A percentile compares a stretch with the other conserved stretches of the same genome.
These are phyloP conservation scores for Lottia scabra DNA, from an alignment of 2,888 invertebrate genomes.

Conservation along the genomic window DNA sequence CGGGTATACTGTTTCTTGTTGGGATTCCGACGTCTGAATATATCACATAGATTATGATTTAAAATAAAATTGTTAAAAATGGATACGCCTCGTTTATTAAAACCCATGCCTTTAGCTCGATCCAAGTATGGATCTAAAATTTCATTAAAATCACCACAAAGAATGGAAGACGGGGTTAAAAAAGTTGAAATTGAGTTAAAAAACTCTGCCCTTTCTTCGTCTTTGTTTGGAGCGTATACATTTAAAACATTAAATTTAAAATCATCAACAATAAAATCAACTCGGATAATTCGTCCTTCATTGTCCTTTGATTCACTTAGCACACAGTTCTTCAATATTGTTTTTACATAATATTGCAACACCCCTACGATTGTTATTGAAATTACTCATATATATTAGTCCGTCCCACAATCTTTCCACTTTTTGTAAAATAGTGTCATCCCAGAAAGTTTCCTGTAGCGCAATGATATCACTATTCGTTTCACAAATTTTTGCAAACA, in stretches of 20 bases:
- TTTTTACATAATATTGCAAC: constrained; percentile 15
- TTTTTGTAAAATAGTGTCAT: not conserved
- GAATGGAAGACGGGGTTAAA: no score
- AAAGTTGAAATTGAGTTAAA: no score
- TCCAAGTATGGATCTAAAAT: no score
- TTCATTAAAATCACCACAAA: no score
- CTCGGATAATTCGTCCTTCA: constrained; percentile 12
- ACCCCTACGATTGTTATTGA: not conserved
- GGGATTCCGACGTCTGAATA: no score
- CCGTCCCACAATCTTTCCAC: constrained; percentile 7
- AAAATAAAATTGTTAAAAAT: no score
- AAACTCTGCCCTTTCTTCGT: constrained; percentile 5
- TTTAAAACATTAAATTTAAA: constrained; percentile 15
- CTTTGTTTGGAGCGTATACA: constrained; percentile 20
- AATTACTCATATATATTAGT: constrained; percentile 2
- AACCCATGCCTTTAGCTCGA: no score
- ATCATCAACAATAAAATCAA: not conserved
- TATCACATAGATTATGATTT: no score
- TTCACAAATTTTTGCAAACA: not conserved
- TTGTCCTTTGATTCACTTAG: not conserved
- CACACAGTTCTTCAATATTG: not conserved
- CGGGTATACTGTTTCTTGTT: no score
- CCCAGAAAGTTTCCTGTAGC: constrained; percentile 14
- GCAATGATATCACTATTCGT: not conserved
- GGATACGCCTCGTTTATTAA: no score